Conservation (phyloP, 1,140 invertebrate genomes). For the Formica selysi region DNA sequence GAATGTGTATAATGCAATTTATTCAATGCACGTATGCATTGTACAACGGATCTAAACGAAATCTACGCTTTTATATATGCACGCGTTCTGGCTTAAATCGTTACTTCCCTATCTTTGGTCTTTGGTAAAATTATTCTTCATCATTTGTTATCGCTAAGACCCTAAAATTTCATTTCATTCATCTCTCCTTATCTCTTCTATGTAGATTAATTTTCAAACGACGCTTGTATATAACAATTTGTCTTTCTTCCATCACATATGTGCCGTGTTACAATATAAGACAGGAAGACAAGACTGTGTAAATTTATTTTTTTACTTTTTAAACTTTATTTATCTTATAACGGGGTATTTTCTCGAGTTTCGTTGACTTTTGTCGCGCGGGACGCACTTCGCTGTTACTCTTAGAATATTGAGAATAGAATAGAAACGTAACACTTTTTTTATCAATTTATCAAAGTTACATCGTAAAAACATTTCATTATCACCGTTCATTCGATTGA, state of each 20-base stretch:
- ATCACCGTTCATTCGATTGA: neutral
- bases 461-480: neutral
- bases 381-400: slow-evolving; percentile 24
- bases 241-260: neutral
- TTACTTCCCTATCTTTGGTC: slow-evolving; percentile 38
- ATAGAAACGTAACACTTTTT: neutral
- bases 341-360: slow-evolving; percentile 36
- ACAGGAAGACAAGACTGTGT: slow-evolving; percentile 51
- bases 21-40: neutral
- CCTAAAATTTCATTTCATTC: slow-evolving; percentile 10
- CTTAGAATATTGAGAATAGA: slow-evolving; percentile 38
- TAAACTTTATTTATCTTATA: slow-evolving; percentile 36
- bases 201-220: neutral
- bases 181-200: neutral
- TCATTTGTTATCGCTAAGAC: slow-evolving; percentile 9
- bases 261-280: slow-evolving; percentile 28
- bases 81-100: slow-evolving; percentile 5
- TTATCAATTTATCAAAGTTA: neutral
- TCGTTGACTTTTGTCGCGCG: slow-evolving; percentile 27
- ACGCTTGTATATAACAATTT: neutral
- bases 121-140: slow-evolving; percentile 39
- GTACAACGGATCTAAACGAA: slow-evolving; percentile 8
- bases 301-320: slow-evolving; percentile 31
- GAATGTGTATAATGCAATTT: slow-evolving; percentile 34
- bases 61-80: slow-evolving; percentile 1